Evolutionary conservation across 2,797 vertebrate genomes (phyloP), one percentile per base, ranked within the genome.

Genomic region (Delichon dasypus): DNA sequence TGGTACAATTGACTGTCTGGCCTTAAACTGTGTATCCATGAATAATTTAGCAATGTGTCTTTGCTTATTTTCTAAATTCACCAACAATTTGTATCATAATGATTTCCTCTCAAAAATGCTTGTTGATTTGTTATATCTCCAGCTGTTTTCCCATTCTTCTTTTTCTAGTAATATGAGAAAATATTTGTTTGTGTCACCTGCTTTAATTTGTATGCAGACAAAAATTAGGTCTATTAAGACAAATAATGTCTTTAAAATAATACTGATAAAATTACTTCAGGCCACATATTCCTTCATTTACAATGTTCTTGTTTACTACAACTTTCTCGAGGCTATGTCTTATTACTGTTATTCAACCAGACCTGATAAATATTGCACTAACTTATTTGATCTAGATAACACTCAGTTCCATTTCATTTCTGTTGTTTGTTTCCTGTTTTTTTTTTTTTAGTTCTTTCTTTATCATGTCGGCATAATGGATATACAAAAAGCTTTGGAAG

Each of bases 11-110:
- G 72, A 48, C 50, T 71, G 58, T 79, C 60, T 92, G 86, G 32
- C 54, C 72, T 90, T 85, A 54, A 77, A 80, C 11, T 60, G 32
- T 67, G 60, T 66, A 70, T 48, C 13, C 10, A 40, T 92, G 50
- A 90, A 93, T 89, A 93, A 95, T 93, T 96, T 85, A 95, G 27
- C 67, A 75, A 51, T 68, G 85, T 9, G n/a, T 57, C 57, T 90
- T 68, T 66, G 17, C 44, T 91, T 79, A 58, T 72, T 89, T 85
- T 89, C 25, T 48, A 61, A 36, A 45, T 93, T 92, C 51, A 9
- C 34, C 2, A 2, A 25, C 22, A 75, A 65, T 77, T 77, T 70
- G 13, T 80, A 36, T 61, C 44, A 27, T 79, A 86, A 81, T 4
- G 8, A 55, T 90, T 89, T 93, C 25, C 42, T 77, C 42, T 82